phyloP scores from a whole-genome alignment of 2,888 invertebrate genomes.

The Gymnosoma rotundatum region DNA sequence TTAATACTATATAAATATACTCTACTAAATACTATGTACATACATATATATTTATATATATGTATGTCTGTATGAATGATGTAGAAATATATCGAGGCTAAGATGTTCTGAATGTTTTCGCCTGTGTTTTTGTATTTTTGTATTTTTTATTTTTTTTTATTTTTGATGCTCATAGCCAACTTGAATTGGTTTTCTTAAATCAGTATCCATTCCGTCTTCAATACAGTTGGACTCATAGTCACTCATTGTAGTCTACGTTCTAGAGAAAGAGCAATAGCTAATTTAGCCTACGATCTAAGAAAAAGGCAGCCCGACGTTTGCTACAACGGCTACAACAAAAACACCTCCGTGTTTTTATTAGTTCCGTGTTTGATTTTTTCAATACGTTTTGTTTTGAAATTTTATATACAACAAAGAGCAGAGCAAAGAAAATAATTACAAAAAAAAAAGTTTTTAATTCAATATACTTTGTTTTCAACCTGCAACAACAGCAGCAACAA shows the following conservation, averaged over 20 bases:
- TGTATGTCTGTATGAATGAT: constrained; percentile 12
- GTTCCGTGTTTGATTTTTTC: constrained; percentile 72
- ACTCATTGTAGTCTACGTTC: constrained; percentile 31
- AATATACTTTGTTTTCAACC: constrained; percentile 58
- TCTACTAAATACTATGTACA: not conserved
- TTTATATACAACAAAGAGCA: constrained; percentile 39
- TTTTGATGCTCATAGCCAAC: constrained; percentile 75
- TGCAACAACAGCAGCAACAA: not conserved
- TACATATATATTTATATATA: not conserved
- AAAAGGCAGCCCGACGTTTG: constrained; percentile 26
- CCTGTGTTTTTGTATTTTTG: constrained; percentile 40
- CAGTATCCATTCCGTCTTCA: constrained; percentile 77
- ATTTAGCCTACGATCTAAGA: constrained; percentile 16
- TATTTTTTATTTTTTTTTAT: constrained; percentile 30
- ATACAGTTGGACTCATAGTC: constrained; percentile 71
- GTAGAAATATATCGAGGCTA: constrained; percentile 67
- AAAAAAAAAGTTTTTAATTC: constrained; percentile 52
- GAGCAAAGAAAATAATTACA: constrained; percentile 10
- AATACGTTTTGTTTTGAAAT: constrained; percentile 62
- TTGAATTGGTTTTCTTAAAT: constrained; percentile 79
- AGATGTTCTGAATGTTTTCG: constrained; percentile 66
- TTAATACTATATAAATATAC: constrained; percentile 26
- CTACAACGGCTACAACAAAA: constrained; percentile 49
- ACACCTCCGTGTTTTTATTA: constrained; percentile 59
- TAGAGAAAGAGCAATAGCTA: constrained; percentile 21